Base-by-base conservation (phyloP, 2,113 vertebrate genomes). In the Clarias magur region DNA sequence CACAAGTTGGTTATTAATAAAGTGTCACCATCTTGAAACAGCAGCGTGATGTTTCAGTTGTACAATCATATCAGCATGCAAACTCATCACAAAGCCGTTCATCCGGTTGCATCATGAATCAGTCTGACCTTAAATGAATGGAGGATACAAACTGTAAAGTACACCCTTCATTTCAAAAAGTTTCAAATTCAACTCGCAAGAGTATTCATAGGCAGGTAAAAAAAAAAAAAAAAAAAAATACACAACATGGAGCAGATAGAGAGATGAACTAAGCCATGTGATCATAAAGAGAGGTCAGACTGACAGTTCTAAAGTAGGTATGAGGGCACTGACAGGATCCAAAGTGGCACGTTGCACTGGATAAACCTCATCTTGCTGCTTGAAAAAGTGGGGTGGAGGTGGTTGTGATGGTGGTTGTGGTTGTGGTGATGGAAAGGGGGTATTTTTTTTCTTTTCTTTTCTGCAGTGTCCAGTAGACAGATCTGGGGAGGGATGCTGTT, bases 201-300 rank as follows among this genome's bases (percentile, higher is more conserved):
- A 27, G 63, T 2, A n/a, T 65, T n/a, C 75, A 10, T 42, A 48
- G 48, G 7, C 7, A 38, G 34, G 34, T 38, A 38, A 38, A 38
- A 38, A 38, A 48, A 48, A 48, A 48, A 42, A 6, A 6, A 0
- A 54, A 2, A 67, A 53, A 3, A 72, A 68, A 76, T 4, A 23
- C 42, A 57, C 15, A 62, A 88, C 42, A 67, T 38, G 57, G 4
- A 87, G 54, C 75, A 88, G 90, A 90, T 91, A 30, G 90, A 90
- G 84, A 63, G 80, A 89, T 89, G 90, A 86, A 84, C 72, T 92
- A 90, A 92, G 87, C 91, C 92, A 91, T 90, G 92, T 93, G 92
- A 93, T 90, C 48, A 73, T 78, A 87, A 86, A 75, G 34, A 85
- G 70, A 86, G 27, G 65, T 65, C 79, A 53, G 75, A 73, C 57